Evolutionary conservation across 37 sponge, comb jelly and placozoan species (phyloP), one percentile per base, ranked within the genome.

Genomic region (Trichoplax adhaerens): DNA sequence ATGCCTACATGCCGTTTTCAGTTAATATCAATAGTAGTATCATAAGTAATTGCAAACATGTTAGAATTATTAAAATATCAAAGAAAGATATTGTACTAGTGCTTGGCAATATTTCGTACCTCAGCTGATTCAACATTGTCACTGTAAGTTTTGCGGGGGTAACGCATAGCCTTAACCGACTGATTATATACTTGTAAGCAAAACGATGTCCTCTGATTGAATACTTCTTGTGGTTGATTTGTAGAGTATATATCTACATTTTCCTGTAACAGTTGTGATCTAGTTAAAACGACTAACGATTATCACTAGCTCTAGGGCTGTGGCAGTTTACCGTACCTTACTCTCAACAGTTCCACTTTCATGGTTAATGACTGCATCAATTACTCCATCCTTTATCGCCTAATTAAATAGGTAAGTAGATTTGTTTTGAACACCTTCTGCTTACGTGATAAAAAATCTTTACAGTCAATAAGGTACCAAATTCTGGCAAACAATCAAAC

Each of bases 101-200:
- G 7, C 29, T 29, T 29, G 29, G 29, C 29, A 29, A 29, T 29
- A 54, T 50, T 57, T 1, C 75, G 10, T 70, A 86, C 88, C 76
- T 89, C 86, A 4, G 70, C 65, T 10, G 82, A 79, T 56, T 88
- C 89, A 57, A 84, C 79, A 57, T 88, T 84, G 55, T 84, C 79
- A 48, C 72, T 87, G 84, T 87, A 95, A 0, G 88, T 79, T 64
- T 95, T 95, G 52, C 91, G 96, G 66, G 96, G 96, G 12, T 60
- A 60, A 12, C 75, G 29, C 75, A 74, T 74, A 3, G 75, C 91
- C 79, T 91, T 95, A 59, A 95, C 82, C 48, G 87, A 85, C 69
- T 90, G 88, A 68, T 82, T 95, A 83, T 88, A 81, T 5, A 95
- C 80, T 55, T 95, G 89, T 50, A 95, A 70, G 62, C 98, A 95